Conservation (phyloP, 1,140 invertebrate genomes). For the Pantala flavescens region DNA sequence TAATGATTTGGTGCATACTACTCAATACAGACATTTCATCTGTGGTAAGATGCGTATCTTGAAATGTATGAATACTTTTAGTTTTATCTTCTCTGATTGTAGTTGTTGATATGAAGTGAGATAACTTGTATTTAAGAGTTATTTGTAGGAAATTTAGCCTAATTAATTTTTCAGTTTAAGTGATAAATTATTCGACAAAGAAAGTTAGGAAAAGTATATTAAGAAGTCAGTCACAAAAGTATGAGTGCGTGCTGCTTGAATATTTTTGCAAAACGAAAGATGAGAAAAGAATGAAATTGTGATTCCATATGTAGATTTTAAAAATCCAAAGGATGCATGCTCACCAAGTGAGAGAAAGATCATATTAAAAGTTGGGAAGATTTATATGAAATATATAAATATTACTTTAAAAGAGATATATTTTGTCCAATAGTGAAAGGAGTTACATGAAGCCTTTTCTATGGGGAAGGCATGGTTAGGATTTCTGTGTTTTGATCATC, state of each 20-base stretch:
- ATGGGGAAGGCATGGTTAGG: neutral
- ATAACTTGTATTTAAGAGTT: neutral
- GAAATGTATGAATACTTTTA: neutral
- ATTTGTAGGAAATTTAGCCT: neutral
- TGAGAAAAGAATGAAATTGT: conserved; percentile 5
- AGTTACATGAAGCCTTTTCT: neutral
- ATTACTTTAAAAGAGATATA: neutral
- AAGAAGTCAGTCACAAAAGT: neutral
- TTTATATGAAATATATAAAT: conserved; percentile 11
- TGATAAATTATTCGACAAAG: neutral
- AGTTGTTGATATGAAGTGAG: neutral
- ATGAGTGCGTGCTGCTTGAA: conserved; percentile 4
- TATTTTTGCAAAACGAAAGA: conserved; percentile 2
- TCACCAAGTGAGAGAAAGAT: conserved; percentile 9
- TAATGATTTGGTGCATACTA: neutral
- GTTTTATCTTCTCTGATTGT: neutral
- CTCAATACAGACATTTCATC: neutral
- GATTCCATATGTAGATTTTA: conserved; percentile 5
- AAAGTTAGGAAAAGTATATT: neutral
- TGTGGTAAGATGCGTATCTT: neutral
- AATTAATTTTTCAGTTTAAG: neutral
- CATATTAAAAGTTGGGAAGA: conserved; percentile 10
- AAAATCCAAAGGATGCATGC: conserved; percentile 9
- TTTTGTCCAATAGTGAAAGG: neutral
- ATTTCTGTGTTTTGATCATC: neutral